phyloP scores from a whole-genome alignment of 2,113 vertebrate genomes.

The Odontophorus gujanensis region DNA sequence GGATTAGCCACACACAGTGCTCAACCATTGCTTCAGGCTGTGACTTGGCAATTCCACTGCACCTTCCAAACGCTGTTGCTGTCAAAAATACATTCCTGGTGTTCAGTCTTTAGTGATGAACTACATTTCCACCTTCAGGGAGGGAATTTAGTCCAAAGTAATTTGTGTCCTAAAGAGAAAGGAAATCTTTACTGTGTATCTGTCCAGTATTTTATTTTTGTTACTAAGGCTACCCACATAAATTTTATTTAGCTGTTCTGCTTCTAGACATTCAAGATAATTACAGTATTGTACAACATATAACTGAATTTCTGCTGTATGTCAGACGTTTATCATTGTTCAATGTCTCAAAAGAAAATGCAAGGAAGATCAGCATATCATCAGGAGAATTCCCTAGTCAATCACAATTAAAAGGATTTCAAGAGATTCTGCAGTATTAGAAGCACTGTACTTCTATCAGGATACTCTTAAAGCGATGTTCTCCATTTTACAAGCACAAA shows the following conservation, averaged over 20 bases:
- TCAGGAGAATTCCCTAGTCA: background rate
- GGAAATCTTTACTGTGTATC: background rate
- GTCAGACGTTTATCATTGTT: background rate
- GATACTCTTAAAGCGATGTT: background rate
- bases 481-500: background rate
- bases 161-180: background rate
- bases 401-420: background rate
- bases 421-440: background rate
- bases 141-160: background rate
- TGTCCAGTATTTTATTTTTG: background rate
- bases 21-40: too few species aligned
- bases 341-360: background rate
- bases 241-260: background rate
- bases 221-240: background rate
- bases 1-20: too few species aligned
- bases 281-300: background rate
- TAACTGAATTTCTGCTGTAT: background rate
- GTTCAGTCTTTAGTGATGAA: background rate
- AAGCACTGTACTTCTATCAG: background rate
- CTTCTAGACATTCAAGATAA: background rate
- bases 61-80: background rate
- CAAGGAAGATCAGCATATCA: background rate
- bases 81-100: background rate
- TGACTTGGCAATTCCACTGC: too few species aligned
- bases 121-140: background rate